Evolutionary conservation across 2,888 invertebrate species (phyloP), one percentile per base, ranked within the genome.

Genomic region (Drosophila falleni): DNA sequence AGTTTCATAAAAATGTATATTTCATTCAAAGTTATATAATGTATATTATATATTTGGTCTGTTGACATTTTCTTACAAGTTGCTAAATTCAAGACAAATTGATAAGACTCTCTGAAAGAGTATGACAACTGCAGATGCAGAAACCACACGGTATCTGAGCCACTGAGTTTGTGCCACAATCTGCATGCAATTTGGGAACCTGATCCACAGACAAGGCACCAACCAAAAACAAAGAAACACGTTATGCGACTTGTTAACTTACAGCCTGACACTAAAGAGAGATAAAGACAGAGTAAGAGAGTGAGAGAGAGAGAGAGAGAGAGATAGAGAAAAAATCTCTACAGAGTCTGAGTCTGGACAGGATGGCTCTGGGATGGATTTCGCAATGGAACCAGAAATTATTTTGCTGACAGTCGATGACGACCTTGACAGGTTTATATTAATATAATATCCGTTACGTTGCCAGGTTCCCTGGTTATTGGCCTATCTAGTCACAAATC

Each of bases 101-200:
- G 1, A 29, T 15, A 15, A 10, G 29, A 33, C 33, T 19, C 33
- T 1, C 8, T 11, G 3, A 16, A 3, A 33, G 49, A 1, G 49
- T 49, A 49, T 33, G 9, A 1, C 33, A 16, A 19, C 11, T 19
- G 11, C 33, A 31, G 13, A 8, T 35, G 33, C 49, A 50, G 8
- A 33, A 16, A 50, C 16, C 49, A 33, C 49, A 49, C 10, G 26
- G 19, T n/a, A 42, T 41, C 6, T 23, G 23, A 23, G 23, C 23
- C 23, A 44, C 55, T 23, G 31, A 47, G 47, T 15, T 26, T 54
- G 50, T 58, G 33, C 46, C 33, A 59, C 15, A 19, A 71, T 54
- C 59, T 63, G 69, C 58, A 70, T 75, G 78, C 76, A 72, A 67
- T 71, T 78, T 72, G 53, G 82, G 71, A 85, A 85, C 87, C 87